phyloP scores from a whole-genome alignment of 1,140 invertebrate genomes.

The Diorhabda carinulata region DNA sequence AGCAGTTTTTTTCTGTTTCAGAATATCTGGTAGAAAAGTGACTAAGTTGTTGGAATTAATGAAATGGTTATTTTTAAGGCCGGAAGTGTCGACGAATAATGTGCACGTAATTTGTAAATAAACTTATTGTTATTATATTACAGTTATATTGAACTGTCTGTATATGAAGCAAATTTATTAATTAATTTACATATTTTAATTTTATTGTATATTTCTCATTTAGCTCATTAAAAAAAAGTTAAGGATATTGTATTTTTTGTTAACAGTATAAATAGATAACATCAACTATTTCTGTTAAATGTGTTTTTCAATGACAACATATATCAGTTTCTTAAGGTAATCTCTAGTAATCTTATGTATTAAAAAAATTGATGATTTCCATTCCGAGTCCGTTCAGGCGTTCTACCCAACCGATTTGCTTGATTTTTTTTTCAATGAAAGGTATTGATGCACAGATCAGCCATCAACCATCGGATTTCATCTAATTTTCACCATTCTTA shows the following conservation, averaged over 20 bases:
- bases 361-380: no score
- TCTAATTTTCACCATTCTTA: no score
- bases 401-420: no score
- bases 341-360: no score
- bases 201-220: constrained; percentile 42
- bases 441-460: no score
- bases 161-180: constrained; percentile 38
- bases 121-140: constrained; percentile 35
- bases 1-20: constrained; percentile 5
- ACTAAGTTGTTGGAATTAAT: constrained; percentile 10
- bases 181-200: constrained; percentile 39
- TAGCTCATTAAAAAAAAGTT: constrained; percentile 24
- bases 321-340: no score
- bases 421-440: no score
- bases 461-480: no score
- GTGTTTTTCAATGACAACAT: no score
- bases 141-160: constrained; percentile 37
- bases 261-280: no score
- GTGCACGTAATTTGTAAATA: constrained; percentile 39
- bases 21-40: constrained; percentile 9
- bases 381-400: no score
- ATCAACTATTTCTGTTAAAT: no score
- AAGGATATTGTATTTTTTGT: not conserved
- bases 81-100: constrained; percentile 18
- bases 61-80: not conserved